Base-by-base conservation (phyloP, 2,113 vertebrate species). In the Coreoperca whiteheadi region DNA sequence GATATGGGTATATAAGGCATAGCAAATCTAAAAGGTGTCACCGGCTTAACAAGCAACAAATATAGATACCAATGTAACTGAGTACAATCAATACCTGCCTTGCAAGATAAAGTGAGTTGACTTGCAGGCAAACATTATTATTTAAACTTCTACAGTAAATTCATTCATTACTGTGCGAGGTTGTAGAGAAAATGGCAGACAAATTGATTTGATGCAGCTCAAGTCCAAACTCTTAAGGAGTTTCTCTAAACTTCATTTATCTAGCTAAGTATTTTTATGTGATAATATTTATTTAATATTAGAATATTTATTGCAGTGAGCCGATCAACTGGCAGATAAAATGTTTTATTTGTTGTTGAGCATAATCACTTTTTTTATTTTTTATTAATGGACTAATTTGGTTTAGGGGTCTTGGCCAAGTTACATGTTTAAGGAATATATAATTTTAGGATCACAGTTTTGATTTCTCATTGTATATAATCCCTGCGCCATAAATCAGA, bases 121-220 rank as follows among this genome's bases (percentile, higher is more conserved):
- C 32, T 61, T 65, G 12, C 23, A 75, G 71, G 43, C 25, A 41
- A 60, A 59, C 18, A 43, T 14, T 37, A 46, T 68, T 61, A 25
- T 77, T 65, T 61, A 57, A 78, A 59, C 15, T 79, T 48, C 34
- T 57, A 37, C 28, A 63, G 43, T 59, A 41, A 74, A 77, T 54
- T 74, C 30, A 73, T n/a, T n/a, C n/a, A n/a, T n/a, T 60, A 82
- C 67, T 30, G 66, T n/a, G 61, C 0, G 15, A 57, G n/a, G 78
- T 71, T 74, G 66, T 74, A 32, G 67, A 77, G 46, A 80, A 90
- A 88, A 88, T 82, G 57, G 51, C 54, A 77, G 59, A 75, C 57
- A 84, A 82, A 84, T 84, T 86, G 79, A 84, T 87, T 67, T 37
- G 71, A 67, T 56, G 25, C 46, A 77, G 43, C 56, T 84, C 48